Evolutionary conservation across 1,140 invertebrate genomes (phyloP), one percentile per base, ranked within the genome.

Genomic region (Littorina saxatilis): DNA sequence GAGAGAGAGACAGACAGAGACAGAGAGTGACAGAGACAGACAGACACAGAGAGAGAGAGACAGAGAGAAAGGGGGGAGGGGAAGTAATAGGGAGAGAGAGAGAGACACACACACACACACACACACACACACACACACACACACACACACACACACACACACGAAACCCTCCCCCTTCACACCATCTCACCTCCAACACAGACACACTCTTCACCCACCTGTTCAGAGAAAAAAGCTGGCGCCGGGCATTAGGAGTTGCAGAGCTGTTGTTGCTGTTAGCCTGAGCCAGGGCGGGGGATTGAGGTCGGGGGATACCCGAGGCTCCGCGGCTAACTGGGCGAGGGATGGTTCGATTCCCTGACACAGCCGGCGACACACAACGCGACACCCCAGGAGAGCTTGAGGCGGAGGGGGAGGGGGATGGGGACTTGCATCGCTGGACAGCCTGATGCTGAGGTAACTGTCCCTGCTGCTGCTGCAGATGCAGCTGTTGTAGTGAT

Each of bases 401-500:
- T 32, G 27, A 3, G 2, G 27, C 1, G 15, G 11, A 1, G 1
- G 63, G 35, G 43, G 43, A 5, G 11, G 35, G 37, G 0, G 78
- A 58, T 2, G 84, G 81, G 5, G 84, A 85, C 79, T 80, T 76
- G 32, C 72, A 74, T 17, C 80, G 23, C 63, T 61, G 79, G 20
- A 80, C 40, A 43, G 82, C 66, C 61, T 80, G 39, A 32, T 68
- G 37, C 79, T 80, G 58, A 35, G 82, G 58, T 63, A 58, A 17
- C 61, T 32, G 39, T 0, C 13, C 3, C 58, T 32, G 23, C 27
- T 70, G 78, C 23, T 50, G 78, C 37, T 50, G 78, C 7, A 29
- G 61, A 0, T 70, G 61, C 27, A 70, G 78, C 27, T 66, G 77
- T 7, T 75, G 73, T 11, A 47, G 73, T 11, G 43, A 17, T 23